phyloP scores from a whole-genome alignment of 2,113 vertebrate genomes.

The Ceyx melanurus region DNA sequence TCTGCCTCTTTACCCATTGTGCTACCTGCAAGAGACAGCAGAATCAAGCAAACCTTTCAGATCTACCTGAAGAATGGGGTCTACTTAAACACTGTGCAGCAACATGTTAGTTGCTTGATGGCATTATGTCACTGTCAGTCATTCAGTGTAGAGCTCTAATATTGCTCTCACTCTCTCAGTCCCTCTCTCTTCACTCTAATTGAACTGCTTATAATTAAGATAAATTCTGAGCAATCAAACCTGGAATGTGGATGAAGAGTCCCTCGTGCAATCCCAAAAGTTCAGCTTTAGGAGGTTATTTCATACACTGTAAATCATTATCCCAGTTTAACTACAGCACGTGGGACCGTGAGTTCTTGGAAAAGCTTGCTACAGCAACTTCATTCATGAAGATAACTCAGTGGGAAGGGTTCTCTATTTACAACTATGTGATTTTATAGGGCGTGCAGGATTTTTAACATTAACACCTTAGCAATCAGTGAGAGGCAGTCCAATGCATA shows the following conservation, averaged over 20 bases:
- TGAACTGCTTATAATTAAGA: conserved; percentile 53
- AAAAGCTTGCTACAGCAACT: conserved; percentile 28
- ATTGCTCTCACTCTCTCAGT: conserved; percentile 7
- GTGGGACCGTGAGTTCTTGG: neutral
- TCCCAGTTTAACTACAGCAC: conserved; percentile 21
- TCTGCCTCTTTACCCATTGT: conserved; percentile 3
- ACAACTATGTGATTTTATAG: conserved; percentile 6
- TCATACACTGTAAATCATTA: conserved; percentile 63
- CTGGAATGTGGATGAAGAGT: conserved; percentile 65
- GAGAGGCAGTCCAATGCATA: neutral
- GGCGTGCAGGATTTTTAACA: neutral
- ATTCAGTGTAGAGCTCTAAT: neutral
- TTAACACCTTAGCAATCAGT: conserved; percentile 53
- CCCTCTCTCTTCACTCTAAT: conserved; percentile 45
- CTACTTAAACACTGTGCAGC: neutral
- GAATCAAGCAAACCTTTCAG: conserved; percentile 18
- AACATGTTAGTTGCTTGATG: neutral
- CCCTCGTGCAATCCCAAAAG: conserved; percentile 66
- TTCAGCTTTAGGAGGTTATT: conserved; percentile 62
- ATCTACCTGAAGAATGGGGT: conserved; percentile 11
- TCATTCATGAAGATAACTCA: conserved; percentile 52
- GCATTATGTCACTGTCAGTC: conserved; percentile 53
- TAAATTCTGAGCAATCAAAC: conserved; percentile 62
- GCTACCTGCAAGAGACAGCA: conserved; percentile 23
- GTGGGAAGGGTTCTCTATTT: conserved; percentile 25